Conservation (phyloP, 2,888 invertebrate species). For the Erebia ligea region DNA sequence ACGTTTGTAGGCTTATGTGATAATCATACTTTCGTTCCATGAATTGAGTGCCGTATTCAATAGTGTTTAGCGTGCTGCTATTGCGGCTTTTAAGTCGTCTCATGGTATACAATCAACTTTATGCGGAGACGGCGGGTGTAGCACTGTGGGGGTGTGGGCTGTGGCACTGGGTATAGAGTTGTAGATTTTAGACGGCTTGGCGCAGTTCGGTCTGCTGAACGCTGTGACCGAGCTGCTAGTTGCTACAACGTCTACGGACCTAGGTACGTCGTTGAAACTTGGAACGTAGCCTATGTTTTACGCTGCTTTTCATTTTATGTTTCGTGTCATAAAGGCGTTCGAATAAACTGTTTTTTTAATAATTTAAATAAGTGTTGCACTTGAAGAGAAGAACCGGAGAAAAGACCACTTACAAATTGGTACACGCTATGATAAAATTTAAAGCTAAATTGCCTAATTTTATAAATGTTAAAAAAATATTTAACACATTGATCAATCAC, state of each 20-base stretch:
- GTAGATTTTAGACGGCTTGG: conserved; percentile 27
- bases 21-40: no score
- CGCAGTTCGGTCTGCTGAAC: conserved; percentile 36
- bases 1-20: no score
- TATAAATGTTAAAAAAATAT: no score
- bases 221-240: conserved; percentile 12
- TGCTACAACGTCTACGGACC: conserved; percentile 11
- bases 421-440: no score
- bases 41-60: no score
- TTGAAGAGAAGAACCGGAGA: not conserved
- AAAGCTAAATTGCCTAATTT: no score
- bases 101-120: not conserved
- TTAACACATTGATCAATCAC: no score
- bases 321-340: no score
- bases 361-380: no score
- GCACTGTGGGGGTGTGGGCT: not conserved
- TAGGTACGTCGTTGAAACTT: not conserved
- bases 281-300: not conserved
- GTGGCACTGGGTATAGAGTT: not conserved
- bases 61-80: no score
- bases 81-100: no score
- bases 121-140: conserved; percentile 30
- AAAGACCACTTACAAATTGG: conserved; percentile 20
- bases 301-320: not conserved
- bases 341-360: no score